These are phyloP conservation scores for Rhynchomys soricoides DNA, from an alignment of 2,113 vertebrate genomes.

Conservation along the genomic window DNA sequence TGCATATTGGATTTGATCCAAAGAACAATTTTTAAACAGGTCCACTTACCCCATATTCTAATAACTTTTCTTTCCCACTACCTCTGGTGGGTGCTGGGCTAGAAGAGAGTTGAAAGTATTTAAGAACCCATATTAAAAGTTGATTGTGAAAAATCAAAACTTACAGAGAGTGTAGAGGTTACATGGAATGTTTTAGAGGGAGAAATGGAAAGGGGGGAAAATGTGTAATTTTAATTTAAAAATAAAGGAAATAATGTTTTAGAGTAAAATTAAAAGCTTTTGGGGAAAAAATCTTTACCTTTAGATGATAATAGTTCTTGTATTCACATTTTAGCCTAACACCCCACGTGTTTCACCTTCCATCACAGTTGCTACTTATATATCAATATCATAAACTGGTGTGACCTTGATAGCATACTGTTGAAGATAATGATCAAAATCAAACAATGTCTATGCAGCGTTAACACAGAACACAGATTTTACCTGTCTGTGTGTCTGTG, in stretches of 20 bases:
- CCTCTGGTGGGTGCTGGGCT: too few species aligned
- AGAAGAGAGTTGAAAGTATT: too few species aligned
- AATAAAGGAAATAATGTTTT: neutral
- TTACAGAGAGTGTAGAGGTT: neutral
- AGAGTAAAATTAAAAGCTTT: neutral
- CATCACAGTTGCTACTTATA: neutral
- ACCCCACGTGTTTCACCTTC: neutral
- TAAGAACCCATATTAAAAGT: too few species aligned
- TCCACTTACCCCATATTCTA: too few species aligned
- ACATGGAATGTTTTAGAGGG: neutral
- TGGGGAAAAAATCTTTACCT: neutral
- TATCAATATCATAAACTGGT: neutral
- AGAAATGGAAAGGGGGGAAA: neutral
- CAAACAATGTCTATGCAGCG: neutral
- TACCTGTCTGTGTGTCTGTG: neutral
- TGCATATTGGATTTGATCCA: too few species aligned
- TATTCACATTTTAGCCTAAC: accelerated
- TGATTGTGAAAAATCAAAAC: too few species aligned
- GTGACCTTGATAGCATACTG: neutral
- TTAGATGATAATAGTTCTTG: neutral
- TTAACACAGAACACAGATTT: neutral
- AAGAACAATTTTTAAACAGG: too few species aligned
- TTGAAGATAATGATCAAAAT: neutral
- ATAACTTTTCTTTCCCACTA: too few species aligned
- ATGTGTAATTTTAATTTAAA: neutral